These are phyloP conservation scores for Plagiodera versicolora DNA, from an alignment of 2,888 invertebrate genomes.

Conservation along the genomic window DNA sequence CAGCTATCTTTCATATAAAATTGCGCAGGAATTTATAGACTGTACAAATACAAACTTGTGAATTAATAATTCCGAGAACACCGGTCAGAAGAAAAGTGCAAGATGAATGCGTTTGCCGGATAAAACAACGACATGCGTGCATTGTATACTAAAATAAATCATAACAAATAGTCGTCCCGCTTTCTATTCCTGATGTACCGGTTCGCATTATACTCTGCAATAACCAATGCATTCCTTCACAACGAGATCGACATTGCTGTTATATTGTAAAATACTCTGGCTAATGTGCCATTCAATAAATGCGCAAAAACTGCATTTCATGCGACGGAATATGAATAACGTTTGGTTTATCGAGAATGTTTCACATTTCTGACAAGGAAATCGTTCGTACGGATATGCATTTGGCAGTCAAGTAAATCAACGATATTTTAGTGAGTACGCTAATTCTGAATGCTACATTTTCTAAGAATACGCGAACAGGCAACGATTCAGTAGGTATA, in stretches of 20 bases:
- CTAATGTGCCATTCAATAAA: conserved; percentile 53
- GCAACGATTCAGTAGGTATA: too few species aligned
- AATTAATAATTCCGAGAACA: conserved; percentile 31
- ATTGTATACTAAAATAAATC: conserved; percentile 34
- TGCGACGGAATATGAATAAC: conserved; percentile 45
- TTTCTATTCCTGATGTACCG: conserved; percentile 42
- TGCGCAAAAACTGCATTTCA: conserved; percentile 51
- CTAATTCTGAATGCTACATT: background rate
- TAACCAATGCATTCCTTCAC: conserved; percentile 35
- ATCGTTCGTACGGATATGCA: background rate
- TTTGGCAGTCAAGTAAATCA: background rate
- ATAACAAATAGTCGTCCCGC: conserved; percentile 35
- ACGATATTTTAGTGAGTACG: background rate
- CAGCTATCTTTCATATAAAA: conserved; percentile 27
- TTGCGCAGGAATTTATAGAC: conserved; percentile 30
- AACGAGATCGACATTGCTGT: conserved; percentile 26
- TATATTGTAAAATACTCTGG: conserved; percentile 18
- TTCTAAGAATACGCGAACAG: conserved; percentile 14
- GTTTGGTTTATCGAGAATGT: conserved; percentile 13
- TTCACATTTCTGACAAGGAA: background rate
- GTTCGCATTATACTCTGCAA: conserved; percentile 37
- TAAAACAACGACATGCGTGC: conserved; percentile 32
- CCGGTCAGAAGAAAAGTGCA: conserved; percentile 25
- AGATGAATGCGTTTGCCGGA: conserved; percentile 27
- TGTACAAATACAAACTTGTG: conserved; percentile 27